phyloP scores from a whole-genome alignment of 2,888 invertebrate genomes.

The Rutpela maculata region DNA sequence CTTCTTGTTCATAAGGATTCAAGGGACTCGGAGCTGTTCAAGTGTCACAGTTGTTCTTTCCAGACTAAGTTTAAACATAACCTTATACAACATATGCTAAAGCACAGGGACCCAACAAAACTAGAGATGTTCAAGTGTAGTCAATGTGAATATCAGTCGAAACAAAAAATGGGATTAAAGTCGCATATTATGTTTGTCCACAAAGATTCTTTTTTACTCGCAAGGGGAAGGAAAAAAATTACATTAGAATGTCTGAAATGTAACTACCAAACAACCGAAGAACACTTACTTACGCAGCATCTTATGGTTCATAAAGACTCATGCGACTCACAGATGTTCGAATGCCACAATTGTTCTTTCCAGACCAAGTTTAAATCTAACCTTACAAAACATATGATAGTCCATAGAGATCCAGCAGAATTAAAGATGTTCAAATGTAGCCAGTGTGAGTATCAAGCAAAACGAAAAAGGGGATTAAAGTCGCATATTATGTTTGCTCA shows the following conservation, averaged over 20 bases:
- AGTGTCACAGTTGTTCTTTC: not conserved
- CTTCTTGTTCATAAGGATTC: not conserved
- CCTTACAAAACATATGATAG: not conserved
- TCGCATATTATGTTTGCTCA: not conserved
- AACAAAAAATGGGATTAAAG: too few species aligned
- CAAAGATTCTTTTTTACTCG: not conserved
- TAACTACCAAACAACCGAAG: not conserved
- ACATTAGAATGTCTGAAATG: not conserved
- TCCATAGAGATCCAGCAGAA: not conserved
- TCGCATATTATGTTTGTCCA: too few species aligned
- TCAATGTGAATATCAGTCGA: too few species aligned
- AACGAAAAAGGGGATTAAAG: not conserved
- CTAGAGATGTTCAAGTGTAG: too few species aligned
- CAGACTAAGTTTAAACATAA: not conserved
- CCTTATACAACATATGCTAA: not conserved
- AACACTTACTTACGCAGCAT: not conserved
- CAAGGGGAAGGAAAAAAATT: not conserved
- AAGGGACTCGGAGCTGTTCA: not conserved
- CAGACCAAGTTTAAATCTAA: not conserved
- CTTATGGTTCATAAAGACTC: not conserved
- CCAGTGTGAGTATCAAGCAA: not conserved
- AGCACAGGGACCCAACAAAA: too few species aligned
- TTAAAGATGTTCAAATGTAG: not conserved
- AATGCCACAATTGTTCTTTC: not conserved
- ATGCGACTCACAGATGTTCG: not conserved